phyloP scores from a whole-genome alignment of 2,888 invertebrate species.

The Carterocephalus palaemon region DNA sequence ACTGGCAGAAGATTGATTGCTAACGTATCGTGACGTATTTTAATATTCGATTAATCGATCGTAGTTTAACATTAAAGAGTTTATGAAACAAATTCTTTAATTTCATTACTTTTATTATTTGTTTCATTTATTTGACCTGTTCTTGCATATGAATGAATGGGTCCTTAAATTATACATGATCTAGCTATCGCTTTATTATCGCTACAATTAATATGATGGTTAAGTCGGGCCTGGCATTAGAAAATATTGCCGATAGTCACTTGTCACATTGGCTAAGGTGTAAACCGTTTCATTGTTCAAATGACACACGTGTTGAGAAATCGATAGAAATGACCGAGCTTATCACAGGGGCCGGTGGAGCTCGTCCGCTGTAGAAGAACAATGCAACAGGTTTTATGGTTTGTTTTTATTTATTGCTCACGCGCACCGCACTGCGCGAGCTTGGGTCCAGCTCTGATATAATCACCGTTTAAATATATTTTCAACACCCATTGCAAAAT shows the following conservation, averaged over 20 bases:
- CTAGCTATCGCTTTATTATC: no score
- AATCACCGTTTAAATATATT: constrained; percentile 17
- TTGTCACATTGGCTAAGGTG: constrained; percentile 35
- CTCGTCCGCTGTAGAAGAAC: constrained; percentile 64
- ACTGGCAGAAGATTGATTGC: constrained; percentile 57
- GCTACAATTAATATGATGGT: no score
- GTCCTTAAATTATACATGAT: no score
- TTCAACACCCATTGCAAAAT: constrained; percentile 24
- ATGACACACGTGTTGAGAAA: constrained; percentile 36
- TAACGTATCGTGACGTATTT: constrained; percentile 59
- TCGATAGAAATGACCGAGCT: constrained; percentile 53
- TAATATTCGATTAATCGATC: no score
- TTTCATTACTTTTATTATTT: no score
- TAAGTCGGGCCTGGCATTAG: no score
- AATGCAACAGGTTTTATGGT: constrained; percentile 71
- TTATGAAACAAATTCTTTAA: no score
- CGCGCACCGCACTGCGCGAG: constrained; percentile 40
- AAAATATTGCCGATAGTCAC: no score
- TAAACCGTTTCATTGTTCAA: constrained; percentile 35
- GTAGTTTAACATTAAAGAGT: no score
- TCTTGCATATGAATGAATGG: no score
- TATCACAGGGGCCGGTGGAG: constrained; percentile 53
- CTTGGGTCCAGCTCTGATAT: constrained; percentile 33
- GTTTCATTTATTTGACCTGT: no score
- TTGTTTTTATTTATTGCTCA: constrained; percentile 64